These are phyloP conservation scores for Bicyclus anynana DNA, from an alignment of 1,140 invertebrate genomes.

Conservation along the genomic window DNA sequence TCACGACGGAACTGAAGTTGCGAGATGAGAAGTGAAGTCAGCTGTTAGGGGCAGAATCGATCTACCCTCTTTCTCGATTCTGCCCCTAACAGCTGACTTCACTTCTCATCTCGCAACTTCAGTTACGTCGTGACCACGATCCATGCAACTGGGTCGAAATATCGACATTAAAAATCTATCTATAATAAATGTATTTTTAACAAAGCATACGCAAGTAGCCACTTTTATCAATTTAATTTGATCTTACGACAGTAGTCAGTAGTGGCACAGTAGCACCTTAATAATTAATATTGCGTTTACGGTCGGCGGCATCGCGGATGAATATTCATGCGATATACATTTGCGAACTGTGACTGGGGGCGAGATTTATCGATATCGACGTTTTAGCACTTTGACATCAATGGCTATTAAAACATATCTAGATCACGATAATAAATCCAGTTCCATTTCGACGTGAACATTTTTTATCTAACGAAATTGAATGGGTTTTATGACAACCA, in stretches of 20 bases:
- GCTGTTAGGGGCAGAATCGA: no score
- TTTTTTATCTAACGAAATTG: background rate
- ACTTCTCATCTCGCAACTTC: no score
- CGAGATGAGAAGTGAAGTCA: no score
- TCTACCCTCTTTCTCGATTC: no score
- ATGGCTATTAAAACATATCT: constrained; percentile 13
- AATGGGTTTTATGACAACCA: background rate
- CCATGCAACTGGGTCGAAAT: no score
- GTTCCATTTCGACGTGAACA: background rate
- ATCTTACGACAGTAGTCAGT: constrained; percentile 15
- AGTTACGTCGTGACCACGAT: no score
- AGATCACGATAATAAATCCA: constrained; percentile 5
- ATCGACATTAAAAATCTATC: no score
- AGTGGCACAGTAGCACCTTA: constrained; percentile 16
- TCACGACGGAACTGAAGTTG: no score
- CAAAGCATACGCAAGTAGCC: no score
- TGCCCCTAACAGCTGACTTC: no score
- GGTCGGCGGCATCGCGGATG: constrained; percentile 25
- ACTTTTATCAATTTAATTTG: constrained; percentile 16
- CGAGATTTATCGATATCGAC: constrained; percentile 27
- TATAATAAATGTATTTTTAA: no score
- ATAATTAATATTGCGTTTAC: constrained; percentile 30
- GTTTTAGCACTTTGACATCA: constrained; percentile 27
- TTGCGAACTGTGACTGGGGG: constrained; percentile 23
- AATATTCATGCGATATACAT: constrained; percentile 46